Conservation (phyloP, 1,140 invertebrate species). For the Drosophila varians region DNA sequence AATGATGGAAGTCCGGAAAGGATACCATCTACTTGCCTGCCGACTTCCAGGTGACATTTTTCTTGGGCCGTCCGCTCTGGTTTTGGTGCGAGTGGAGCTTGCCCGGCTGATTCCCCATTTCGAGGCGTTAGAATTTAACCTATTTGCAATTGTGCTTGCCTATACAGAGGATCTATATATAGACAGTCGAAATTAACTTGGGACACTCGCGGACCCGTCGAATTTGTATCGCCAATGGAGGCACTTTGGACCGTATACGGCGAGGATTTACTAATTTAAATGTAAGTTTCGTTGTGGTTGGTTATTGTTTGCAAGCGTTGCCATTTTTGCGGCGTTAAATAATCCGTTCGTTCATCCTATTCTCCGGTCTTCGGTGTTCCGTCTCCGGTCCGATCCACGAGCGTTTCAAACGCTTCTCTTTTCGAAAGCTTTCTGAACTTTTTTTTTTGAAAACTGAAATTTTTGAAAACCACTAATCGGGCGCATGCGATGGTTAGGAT, state of each 20-base stretch:
- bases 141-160: slow-evolving; percentile 72
- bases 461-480: background rate
- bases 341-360: slow-evolving; percentile 68
- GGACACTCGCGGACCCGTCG: slow-evolving; percentile 51
- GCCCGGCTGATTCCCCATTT: slow-evolving; percentile 82
- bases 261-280: slow-evolving; percentile 21
- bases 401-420: slow-evolving; percentile 23
- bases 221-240: slow-evolving; percentile 27
- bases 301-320: slow-evolving; percentile 36
- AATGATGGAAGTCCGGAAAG: background rate
- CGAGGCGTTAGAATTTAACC: slow-evolving; percentile 64
- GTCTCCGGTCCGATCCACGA: slow-evolving; percentile 26
- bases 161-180: slow-evolving; percentile 79
- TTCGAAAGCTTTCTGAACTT: slow-evolving; percentile 28
- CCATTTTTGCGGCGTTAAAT: slow-evolving; percentile 76
- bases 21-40: slow-evolving; percentile 86
- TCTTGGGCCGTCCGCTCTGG: slow-evolving; percentile 85
- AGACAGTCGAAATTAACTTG: slow-evolving; percentile 62
- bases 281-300: slow-evolving; percentile 41
- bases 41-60: slow-evolving; percentile 89
- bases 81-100: slow-evolving; percentile 68
- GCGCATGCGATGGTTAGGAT: background rate
- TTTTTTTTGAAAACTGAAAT: slow-evolving; percentile 17
- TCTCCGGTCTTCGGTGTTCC: too few relatives aligned
- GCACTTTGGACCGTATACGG: slow-evolving; percentile 23